phyloP scores from a whole-genome alignment of 1,140 invertebrate genomes.

The Nasonia giraulti region DNA sequence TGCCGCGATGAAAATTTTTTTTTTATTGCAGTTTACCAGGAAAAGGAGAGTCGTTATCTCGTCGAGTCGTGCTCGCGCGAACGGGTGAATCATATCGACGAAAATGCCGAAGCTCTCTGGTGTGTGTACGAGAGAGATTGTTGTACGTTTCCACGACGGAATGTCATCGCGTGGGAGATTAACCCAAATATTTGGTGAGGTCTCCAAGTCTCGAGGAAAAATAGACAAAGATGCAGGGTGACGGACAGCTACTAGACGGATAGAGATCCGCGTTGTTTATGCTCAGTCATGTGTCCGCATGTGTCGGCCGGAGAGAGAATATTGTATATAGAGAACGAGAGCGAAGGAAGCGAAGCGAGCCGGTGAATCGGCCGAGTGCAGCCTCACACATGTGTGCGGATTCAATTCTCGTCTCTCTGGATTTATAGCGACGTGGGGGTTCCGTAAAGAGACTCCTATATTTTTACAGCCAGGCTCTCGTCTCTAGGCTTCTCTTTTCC shows the following conservation, averaged over 20 bases:
- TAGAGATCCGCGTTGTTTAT: neutral
- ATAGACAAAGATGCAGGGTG: neutral
- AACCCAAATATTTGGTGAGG: neutral
- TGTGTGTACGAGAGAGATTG: too few species aligned
- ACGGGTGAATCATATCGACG: neutral
- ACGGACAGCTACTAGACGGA: neutral
- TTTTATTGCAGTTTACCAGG: neutral
- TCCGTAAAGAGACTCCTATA: too few species aligned
- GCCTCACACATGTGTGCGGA: too few species aligned
- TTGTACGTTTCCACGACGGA: too few species aligned
- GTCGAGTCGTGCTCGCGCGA: neutral
- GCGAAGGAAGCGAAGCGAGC: too few species aligned
- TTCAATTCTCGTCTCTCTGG: too few species aligned
- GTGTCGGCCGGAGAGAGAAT: too few species aligned
- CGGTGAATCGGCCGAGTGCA: too few species aligned
- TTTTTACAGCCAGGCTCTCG: neutral
- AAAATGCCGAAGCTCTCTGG: too few species aligned
- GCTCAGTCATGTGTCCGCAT: neutral
- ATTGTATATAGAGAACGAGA: too few species aligned
- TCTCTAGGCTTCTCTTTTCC: neutral
- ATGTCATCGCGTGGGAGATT: neutral
- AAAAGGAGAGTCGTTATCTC: neutral
- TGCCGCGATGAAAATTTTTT: neutral
- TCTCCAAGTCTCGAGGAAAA: neutral
- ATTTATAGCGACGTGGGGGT: too few species aligned